Conservation (phyloP, 2,888 invertebrate species). For the Sphaeridia pumilis region DNA sequence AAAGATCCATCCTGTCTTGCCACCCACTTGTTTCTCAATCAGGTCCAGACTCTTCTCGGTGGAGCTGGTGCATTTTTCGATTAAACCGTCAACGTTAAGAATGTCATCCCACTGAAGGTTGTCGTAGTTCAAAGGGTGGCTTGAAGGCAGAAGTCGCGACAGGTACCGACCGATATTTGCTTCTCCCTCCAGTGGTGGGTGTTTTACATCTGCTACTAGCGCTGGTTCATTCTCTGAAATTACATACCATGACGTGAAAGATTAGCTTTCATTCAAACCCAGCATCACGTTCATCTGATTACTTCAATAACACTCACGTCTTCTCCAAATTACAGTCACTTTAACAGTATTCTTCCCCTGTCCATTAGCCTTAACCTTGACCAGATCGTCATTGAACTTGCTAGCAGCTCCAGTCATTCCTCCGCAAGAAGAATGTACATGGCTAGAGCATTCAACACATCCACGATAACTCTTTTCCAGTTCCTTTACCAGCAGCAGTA, state of each 20-base stretch:
- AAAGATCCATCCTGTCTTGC: background rate
- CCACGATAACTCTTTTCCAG: conserved; percentile 11
- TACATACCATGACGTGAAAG: background rate
- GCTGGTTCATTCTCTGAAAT: conserved; percentile 3
- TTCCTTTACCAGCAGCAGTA: conserved; percentile 17
- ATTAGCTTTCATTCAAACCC: background rate
- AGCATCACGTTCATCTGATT: no score
- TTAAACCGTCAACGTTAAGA: conserved; percentile 13
- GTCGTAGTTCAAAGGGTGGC: conserved; percentile 15
- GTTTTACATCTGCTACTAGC: conserved; percentile 15
- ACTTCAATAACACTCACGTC: background rate
- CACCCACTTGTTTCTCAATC: conserved; percentile 1
- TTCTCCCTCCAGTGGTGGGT: conserved; percentile 18
- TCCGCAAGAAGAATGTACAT: conserved; percentile 14
- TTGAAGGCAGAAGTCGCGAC: conserved; percentile 15
- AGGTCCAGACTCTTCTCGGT: background rate
- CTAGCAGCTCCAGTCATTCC: background rate
- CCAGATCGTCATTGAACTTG: background rate
- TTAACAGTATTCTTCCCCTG: background rate
- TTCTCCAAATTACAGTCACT: background rate
- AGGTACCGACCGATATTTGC: conserved; percentile 19
- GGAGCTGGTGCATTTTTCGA: conserved; percentile 9
- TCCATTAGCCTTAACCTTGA: background rate
- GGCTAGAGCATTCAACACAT: conserved; percentile 2
- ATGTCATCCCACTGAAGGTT: conserved; percentile 14